Evolutionary conservation across 2,888 invertebrate species (phyloP).

Genomic region (Meghimatium bilineatum): DNA sequence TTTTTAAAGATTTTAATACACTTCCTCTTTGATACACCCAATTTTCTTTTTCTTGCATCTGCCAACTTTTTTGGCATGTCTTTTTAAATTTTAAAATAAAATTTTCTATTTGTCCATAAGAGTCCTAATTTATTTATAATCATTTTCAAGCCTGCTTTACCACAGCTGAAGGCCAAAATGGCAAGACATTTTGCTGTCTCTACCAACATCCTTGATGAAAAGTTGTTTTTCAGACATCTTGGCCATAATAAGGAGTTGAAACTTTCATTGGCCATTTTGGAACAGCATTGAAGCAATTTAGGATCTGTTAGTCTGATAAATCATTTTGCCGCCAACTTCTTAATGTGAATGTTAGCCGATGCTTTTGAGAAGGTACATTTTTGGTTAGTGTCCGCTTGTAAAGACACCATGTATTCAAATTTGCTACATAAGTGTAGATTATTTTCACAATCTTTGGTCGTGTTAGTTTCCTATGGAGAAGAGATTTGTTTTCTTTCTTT

Average conservation of each 20-base stretch:
- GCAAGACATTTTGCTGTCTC: slow-evolving; percentile 23
- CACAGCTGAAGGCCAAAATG: slow-evolving; percentile 7
- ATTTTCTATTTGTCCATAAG: background rate
- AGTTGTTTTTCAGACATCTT: slow-evolving; percentile 26
- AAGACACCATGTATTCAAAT: slow-evolving; percentile 27
- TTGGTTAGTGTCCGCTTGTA: background rate
- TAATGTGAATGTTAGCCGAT: background rate
- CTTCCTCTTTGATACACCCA: background rate
- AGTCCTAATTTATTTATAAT: background rate
- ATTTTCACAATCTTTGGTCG: slow-evolving; percentile 29
- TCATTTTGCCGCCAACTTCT: background rate
- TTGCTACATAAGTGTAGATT: slow-evolving; percentile 22
- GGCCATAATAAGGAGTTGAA: slow-evolving; percentile 22
- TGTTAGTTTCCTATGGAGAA: slow-evolving; percentile 11
- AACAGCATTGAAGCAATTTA: slow-evolving; percentile 32
- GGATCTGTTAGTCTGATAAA: slow-evolving; percentile 32
- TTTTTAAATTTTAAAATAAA: too few relatives aligned
- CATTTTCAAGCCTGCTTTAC: background rate
- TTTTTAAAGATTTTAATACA: background rate
- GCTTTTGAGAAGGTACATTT: background rate
- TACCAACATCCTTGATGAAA: background rate
- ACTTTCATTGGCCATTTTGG: slow-evolving; percentile 32
- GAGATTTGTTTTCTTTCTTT: slow-evolving; percentile 15
- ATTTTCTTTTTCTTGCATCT: background rate
- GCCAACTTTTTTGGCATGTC: background rate